Evolutionary conservation across 2,888 invertebrate species (phyloP).

Genomic region (Celastrina argiolus): DNA sequence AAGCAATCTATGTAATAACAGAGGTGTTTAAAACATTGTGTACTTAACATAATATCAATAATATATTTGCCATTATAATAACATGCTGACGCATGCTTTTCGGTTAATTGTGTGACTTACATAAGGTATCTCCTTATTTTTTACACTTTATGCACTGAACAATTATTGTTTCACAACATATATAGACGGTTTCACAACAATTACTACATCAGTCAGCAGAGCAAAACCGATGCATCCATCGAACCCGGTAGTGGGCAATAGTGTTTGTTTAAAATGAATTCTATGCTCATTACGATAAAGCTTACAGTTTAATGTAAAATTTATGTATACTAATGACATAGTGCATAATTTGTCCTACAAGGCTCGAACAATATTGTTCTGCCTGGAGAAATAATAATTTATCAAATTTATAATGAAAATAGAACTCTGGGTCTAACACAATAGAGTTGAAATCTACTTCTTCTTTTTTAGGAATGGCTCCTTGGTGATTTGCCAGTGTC

Average conservation of each 20-base stretch:
- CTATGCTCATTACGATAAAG: neutral
- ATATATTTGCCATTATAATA: too few relatives aligned
- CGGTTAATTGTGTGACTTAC: neutral
- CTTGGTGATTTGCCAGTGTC: too few relatives aligned
- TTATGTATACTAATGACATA: neutral
- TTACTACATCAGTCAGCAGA: neutral
- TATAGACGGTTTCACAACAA: neutral
- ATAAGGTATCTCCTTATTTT: neutral
- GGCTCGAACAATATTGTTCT: neutral
- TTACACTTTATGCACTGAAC: neutral
- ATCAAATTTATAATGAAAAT: too few relatives aligned
- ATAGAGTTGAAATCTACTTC: too few relatives aligned
- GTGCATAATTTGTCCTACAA: neutral
- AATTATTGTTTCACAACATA: neutral
- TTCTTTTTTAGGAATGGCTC: too few relatives aligned
- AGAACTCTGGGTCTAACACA: too few relatives aligned
- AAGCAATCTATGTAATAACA: too few relatives aligned
- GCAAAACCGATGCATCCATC: neutral
- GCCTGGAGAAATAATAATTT: too few relatives aligned
- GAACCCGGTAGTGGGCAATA: neutral
- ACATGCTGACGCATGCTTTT: too few relatives aligned
- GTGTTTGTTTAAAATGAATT: neutral
- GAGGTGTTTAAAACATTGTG: too few relatives aligned
- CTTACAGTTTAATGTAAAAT: neutral
- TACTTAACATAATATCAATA: too few relatives aligned